Conservation (phyloP, 2,888 invertebrate genomes). For the Lithophane semibrunnea region DNA sequence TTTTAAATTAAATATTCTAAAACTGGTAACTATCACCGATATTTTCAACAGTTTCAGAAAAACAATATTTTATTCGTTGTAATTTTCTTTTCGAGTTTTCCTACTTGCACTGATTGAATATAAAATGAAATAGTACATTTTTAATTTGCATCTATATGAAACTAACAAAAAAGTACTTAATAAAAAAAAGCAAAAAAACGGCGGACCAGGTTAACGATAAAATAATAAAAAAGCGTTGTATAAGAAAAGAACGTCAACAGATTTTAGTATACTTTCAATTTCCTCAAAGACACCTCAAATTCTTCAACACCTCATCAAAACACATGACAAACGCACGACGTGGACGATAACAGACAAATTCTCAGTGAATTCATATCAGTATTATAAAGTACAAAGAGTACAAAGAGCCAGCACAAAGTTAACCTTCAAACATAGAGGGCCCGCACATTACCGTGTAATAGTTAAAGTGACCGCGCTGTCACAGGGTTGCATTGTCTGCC, state of each 20-base stretch:
- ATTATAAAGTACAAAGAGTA: constrained; percentile 69
- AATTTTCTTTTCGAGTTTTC: neutral
- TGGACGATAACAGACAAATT: constrained; percentile 41
- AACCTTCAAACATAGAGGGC: constrained; percentile 81
- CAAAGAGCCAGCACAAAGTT: constrained; percentile 74
- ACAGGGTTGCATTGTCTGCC: constrained; percentile 65
- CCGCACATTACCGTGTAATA: constrained; percentile 80
- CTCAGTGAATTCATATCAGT: constrained; percentile 73
- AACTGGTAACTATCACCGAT: neutral
- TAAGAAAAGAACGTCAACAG: neutral
- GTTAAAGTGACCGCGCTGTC: constrained; percentile 78
- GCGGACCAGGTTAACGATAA: too few relatives aligned
- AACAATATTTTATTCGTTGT: neutral
- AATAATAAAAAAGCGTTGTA: neutral
- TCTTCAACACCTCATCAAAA: neutral
- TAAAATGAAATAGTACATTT: neutral
- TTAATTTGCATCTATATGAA: neutral
- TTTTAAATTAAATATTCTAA: neutral
- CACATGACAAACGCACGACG: neutral
- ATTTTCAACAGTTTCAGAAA: neutral
- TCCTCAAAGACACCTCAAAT: neutral
- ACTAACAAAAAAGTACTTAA: too few relatives aligned
- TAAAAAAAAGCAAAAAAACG: too few relatives aligned
- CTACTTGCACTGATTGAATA: neutral
- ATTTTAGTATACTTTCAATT: neutral